phyloP scores from a whole-genome alignment of 1,140 invertebrate species.

The Battus philenor region DNA sequence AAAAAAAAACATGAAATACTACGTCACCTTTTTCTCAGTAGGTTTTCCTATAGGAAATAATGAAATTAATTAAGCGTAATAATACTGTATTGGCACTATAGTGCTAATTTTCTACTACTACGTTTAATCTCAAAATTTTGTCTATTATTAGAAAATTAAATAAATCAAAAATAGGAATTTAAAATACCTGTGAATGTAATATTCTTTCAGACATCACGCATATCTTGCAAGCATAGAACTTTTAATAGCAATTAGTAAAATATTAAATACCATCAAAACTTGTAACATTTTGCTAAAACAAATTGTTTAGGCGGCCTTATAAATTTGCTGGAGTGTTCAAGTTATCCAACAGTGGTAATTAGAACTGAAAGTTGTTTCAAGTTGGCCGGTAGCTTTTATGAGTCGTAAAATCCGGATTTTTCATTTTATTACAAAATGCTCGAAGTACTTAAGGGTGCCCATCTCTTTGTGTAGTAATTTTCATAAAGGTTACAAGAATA shows the following conservation, averaged over 20 bases:
- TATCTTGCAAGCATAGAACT: no score
- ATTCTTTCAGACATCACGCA: no score
- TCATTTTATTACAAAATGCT: constrained; percentile 14
- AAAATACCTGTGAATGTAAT: no score
- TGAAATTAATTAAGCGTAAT: no score
- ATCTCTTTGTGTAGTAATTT: constrained; percentile 12
- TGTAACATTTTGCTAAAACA: not conserved
- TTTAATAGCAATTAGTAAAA: not conserved
- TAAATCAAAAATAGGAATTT: no score
- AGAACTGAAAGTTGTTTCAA: constrained; percentile 13
- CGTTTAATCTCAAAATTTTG: no score
- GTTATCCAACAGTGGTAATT: constrained; percentile 16
- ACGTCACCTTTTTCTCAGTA: no score
- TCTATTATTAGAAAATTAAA: no score
- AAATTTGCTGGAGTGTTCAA: constrained; percentile 10
- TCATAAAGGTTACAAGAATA: constrained; percentile 8
- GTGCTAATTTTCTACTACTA: no score
- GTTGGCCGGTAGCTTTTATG: constrained; percentile 15
- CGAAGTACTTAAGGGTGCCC: constrained; percentile 3
- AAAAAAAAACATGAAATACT: no score
- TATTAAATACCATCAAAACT: not conserved
- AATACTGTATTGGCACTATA: no score
- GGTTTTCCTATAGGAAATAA: no score
- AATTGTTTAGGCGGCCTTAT: constrained; percentile 6
- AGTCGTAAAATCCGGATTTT: constrained; percentile 14